Evolutionary conservation across 2,113 vertebrate genomes (phyloP), one percentile per base, ranked within the genome.

Genomic region (Tragulus kanchil): DNA sequence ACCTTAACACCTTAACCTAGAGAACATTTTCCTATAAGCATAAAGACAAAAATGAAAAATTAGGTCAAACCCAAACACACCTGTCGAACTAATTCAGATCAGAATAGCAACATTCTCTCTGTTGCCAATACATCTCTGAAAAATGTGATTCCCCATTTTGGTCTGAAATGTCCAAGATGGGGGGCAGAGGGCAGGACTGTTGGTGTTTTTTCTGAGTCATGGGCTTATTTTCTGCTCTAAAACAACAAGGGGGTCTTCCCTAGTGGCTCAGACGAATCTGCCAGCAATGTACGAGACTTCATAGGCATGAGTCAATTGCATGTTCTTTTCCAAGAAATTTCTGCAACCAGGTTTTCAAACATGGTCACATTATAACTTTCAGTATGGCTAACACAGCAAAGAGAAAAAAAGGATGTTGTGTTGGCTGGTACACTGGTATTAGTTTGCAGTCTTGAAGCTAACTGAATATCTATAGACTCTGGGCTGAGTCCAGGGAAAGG

Each of bases 361-460:
- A 73, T 89, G 85, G 79, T 98, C 97, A 56, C 67, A n/a, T 98
- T 98, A 96, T 95, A 97, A 89, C 93, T 97, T 94, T 97, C 98
- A 98, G 98, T 97, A 89, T 48, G 94, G 97, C 96, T 97, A 97
- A 71, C 85, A 96, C 82, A 85, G 77, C 91, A 96, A 97, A 85
- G 81, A 17, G 3, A 11, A 17, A 23, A 56, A 90, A 81, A 95
- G 64, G 77, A 83, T 96, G 71, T 54, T 94, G 79, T 77, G 93
- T 96, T 94, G 81, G 56, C 93, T 95, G 85, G 23, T 52, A 79
- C 90, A 86, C 26, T 5, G 94, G 86, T 83, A 78, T 97, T 97
- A 89, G 58, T 98, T 98, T 97, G 50, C 95, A 96, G 89, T 97
- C 96, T 83, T 97, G 48, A 23, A 95, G 90, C 71, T 95, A 91